These are phyloP conservation scores for Ectemnius lituratus DNA, from an alignment of 2,888 invertebrate species.

Conservation along the genomic window DNA sequence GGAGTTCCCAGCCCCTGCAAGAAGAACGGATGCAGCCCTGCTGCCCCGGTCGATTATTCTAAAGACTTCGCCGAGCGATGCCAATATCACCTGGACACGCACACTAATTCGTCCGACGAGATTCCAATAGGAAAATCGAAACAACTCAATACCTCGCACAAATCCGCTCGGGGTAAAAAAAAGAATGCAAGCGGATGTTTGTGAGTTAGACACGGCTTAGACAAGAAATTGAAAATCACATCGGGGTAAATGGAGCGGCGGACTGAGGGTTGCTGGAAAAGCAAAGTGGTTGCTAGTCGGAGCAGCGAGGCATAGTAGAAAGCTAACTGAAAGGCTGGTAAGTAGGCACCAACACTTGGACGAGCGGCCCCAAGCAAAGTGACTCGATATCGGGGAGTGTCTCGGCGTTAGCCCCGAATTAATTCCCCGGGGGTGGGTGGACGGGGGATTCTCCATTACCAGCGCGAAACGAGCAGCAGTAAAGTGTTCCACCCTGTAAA, in stretches of 20 bases:
- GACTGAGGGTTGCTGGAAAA: neutral
- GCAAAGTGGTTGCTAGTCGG: slow-evolving; percentile 26
- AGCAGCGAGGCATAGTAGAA: slow-evolving; percentile 45
- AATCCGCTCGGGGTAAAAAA: too few relatives aligned
- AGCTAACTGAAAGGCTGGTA: slow-evolving; percentile 47
- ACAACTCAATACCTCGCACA: too few relatives aligned
- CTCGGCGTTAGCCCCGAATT: slow-evolving; percentile 62
- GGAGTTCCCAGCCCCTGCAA: slow-evolving; percentile 9
- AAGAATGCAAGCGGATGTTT: neutral
- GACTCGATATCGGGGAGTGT: slow-evolving; percentile 59
- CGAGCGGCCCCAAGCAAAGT: slow-evolving; percentile 34
- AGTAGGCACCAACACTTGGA: slow-evolving; percentile 53
- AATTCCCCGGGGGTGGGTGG: slow-evolving; percentile 51
- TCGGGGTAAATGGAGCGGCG: neutral
- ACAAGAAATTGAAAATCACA: slow-evolving; percentile 52
- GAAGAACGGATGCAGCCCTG: neutral
- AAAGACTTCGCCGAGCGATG: too few relatives aligned
- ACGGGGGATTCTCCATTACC: slow-evolving; percentile 58
- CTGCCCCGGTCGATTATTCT: neutral
- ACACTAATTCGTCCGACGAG: too few relatives aligned
- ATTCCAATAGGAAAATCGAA: too few relatives aligned
- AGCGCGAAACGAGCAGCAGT: slow-evolving; percentile 55
- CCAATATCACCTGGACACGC: too few relatives aligned
- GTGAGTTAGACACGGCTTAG: slow-evolving; percentile 30
- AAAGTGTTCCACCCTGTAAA: slow-evolving; percentile 58